Conservation (phyloP, 37 sponge, comb jelly and placozoan genomes). For the Tethya wilhelma region DNA sequence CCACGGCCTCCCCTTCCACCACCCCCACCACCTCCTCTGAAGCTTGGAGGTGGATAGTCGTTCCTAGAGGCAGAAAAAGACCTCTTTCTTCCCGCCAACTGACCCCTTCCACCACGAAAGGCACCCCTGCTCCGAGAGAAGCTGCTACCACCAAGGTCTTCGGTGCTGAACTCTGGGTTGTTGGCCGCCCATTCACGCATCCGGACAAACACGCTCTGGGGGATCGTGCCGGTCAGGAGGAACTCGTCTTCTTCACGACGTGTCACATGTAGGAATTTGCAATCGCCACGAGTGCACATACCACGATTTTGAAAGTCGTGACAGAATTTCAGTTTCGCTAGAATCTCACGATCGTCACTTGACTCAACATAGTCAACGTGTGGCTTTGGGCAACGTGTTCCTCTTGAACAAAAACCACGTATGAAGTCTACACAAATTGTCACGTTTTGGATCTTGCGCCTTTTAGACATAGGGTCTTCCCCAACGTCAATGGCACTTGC, state of each 20-base stretch:
- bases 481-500: conserved; percentile 2
- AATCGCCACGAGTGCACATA: conserved; percentile 38
- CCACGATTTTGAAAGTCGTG: conserved; percentile 71
- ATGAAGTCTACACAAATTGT: conserved; percentile 63
- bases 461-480: conserved; percentile 37
- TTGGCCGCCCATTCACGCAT: conserved; percentile 35
- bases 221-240: conserved; percentile 58
- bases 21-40: conserved; percentile 1
- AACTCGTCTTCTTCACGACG: conserved; percentile 74
- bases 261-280: conserved; percentile 69
- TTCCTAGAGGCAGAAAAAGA: no score
- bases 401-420: conserved; percentile 56
- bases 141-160: neutral
- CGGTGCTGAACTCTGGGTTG: neutral
- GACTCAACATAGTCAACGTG: conserved; percentile 62
- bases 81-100: no score
- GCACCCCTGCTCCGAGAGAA: neutral
- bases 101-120: neutral
- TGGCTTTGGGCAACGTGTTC: conserved; percentile 53
- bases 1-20: neutral
- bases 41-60: neutral
- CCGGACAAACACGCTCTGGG: conserved; percentile 54
- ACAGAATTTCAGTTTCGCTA: conserved; percentile 68
- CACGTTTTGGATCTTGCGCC: conserved; percentile 38
- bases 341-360: conserved; percentile 59